Conservation (phyloP, 2,888 invertebrate species). For the Meteorus cinctellus region DNA sequence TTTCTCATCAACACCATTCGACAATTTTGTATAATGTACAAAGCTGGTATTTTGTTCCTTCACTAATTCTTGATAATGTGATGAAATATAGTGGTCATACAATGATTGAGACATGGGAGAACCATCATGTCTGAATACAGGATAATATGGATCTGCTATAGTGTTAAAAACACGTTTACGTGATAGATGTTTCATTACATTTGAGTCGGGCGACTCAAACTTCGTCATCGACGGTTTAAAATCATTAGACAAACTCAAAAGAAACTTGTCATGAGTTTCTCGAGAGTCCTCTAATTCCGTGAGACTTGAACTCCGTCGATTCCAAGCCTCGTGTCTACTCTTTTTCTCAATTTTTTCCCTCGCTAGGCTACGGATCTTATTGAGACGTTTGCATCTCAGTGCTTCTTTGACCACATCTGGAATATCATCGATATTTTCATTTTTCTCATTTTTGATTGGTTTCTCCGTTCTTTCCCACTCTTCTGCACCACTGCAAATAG, state of each 20-base stretch:
- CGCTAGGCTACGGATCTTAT: constrained; percentile 64
- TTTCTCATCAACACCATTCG: constrained; percentile 57
- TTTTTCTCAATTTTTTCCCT: constrained; percentile 53
- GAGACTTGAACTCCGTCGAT: constrained; percentile 75
- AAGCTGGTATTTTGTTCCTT: constrained; percentile 74
- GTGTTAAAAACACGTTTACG: constrained; percentile 74
- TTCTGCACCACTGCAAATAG: constrained; percentile 81
- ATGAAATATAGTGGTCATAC: constrained; percentile 81
- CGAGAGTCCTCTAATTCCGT: constrained; percentile 79
- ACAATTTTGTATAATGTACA: constrained; percentile 64
- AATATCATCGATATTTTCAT: constrained; percentile 64
- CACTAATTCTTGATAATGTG: constrained; percentile 78
- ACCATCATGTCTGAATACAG: constrained; percentile 84
- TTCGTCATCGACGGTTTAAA: constrained; percentile 62
- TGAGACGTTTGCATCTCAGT: constrained; percentile 70
- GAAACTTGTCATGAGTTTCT: constrained; percentile 72
- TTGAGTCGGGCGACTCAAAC: constrained; percentile 49
- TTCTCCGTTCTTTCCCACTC: constrained; percentile 54
- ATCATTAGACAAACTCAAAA: constrained; percentile 59
- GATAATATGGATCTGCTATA: constrained; percentile 86
- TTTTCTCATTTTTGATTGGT: constrained; percentile 41
- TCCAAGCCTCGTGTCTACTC: constrained; percentile 54
- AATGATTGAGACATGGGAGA: constrained; percentile 83
- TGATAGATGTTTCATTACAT: constrained; percentile 50
- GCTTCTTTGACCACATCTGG: constrained; percentile 74